These are phyloP conservation scores for Netelia fuscicornis DNA, from an alignment of 2,888 invertebrate genomes.

Conservation along the genomic window DNA sequence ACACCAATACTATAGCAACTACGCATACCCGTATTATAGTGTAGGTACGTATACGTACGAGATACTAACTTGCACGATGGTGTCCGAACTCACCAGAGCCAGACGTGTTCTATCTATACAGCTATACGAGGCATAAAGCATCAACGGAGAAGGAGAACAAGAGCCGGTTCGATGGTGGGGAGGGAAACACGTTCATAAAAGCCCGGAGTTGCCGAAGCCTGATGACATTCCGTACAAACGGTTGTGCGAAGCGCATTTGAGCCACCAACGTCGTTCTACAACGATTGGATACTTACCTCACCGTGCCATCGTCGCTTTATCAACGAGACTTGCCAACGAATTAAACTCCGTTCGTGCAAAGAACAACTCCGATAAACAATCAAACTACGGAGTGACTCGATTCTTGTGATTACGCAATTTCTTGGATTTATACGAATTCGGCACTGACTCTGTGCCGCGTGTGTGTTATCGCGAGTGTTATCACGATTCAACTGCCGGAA, in stretches of 20 bases:
- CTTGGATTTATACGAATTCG: neutral
- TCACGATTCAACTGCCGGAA: conserved; percentile 1
- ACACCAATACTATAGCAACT: neutral
- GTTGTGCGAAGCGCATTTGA: conserved; percentile 22
- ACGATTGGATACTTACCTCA: conserved; percentile 11
- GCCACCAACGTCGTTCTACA: neutral
- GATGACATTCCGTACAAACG: conserved; percentile 65
- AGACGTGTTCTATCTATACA: conserved; percentile 3
- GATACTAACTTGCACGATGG: neutral
- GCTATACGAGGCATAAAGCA: neutral
- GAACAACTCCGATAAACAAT: neutral
- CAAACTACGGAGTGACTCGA: neutral
- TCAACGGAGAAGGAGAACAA: conserved; percentile 39
- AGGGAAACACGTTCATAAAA: conserved; percentile 60
- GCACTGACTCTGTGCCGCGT: neutral
- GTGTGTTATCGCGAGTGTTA: neutral
- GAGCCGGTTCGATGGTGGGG: conserved; percentile 49
- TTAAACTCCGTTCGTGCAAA: neutral
- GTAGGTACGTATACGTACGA: neutral
- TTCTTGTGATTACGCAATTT: neutral
- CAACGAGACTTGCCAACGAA: neutral
- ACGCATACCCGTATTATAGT: neutral
- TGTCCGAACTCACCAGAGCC: neutral
- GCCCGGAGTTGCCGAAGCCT: conserved; percentile 41
- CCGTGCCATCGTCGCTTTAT: neutral